A percentile compares a stretch with the other conserved stretches of the same genome.
Evolutionary conservation across 2,113 vertebrate species (phyloP).

Genomic region (Corythoichthys intestinalis): DNA sequence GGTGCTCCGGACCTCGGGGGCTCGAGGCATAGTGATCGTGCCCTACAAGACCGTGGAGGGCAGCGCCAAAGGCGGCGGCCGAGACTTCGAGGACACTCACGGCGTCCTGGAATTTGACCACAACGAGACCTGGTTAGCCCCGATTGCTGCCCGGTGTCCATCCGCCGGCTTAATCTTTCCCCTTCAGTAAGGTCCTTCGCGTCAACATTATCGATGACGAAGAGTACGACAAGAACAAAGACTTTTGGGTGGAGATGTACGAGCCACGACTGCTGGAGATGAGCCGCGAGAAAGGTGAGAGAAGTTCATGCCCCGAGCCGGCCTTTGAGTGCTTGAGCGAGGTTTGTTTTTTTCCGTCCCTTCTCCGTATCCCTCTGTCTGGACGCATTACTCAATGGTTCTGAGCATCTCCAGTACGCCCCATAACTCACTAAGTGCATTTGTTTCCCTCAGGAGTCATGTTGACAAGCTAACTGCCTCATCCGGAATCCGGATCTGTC

Average conservation of each 20-base stretch:
- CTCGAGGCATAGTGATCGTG: slow-evolving; percentile 86
- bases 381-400: no score
- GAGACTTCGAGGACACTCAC: slow-evolving; percentile 92
- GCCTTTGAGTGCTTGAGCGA: no score
- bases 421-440: no score
- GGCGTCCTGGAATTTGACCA: slow-evolving; percentile 95
- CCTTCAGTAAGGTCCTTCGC: slow-evolving; percentile 92
- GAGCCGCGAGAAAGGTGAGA: slow-evolving; percentile 99
- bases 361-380: no score
- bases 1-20: slow-evolving; percentile 85
- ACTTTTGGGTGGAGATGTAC: slow-evolving; percentile 94
- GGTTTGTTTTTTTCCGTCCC: no score
- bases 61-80: slow-evolving; percentile 90
- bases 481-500: no score
- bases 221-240: slow-evolving; percentile 99
- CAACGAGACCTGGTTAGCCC: slow-evolving; percentile 91
- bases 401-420: no score
- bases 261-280: slow-evolving; percentile 94
- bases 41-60: slow-evolving; percentile 91
- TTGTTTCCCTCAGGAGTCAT: no score
- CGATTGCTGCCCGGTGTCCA: background rate
- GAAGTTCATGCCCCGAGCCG: slow-evolving; percentile 8
- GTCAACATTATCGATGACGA: slow-evolving; percentile 98
- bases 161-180: slow-evolving; percentile 45
- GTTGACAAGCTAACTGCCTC: no score